These are phyloP conservation scores for Geotrypetes seraphini DNA, from an alignment of 2,797 vertebrate species.

Conservation along the genomic window DNA sequence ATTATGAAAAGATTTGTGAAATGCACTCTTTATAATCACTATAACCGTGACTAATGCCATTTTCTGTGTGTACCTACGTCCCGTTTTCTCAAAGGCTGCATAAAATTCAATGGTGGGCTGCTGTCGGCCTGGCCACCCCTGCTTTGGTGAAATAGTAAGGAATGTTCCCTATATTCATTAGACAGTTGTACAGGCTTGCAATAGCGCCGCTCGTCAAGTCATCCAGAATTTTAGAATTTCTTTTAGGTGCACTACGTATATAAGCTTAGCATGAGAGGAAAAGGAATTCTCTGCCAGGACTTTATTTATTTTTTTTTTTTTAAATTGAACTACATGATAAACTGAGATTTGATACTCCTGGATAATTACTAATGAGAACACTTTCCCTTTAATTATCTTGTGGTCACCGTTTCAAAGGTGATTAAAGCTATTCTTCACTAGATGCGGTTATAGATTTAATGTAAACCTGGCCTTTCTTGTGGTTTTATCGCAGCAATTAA, in stretches of 20 bases:
- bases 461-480: conserved; percentile 94
- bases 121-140: too few relatives aligned
- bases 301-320: too few relatives aligned
- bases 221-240: too few relatives aligned
- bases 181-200: conserved; percentile 25
- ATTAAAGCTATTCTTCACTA: conserved; percentile 77
- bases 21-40: too few relatives aligned
- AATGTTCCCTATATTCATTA: conserved; percentile 31
- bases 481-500: conserved; percentile 92
- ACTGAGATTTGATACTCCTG: conserved; percentile 60
- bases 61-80: too few relatives aligned
- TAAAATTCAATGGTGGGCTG: too few relatives aligned
- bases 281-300: conserved; percentile 27
- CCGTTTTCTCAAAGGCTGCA: too few relatives aligned
- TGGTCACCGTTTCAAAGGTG: conserved; percentile 85
- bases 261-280: conserved; percentile 16
- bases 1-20: too few relatives aligned
- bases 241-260: conserved; percentile 11
- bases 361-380: conserved; percentile 62
- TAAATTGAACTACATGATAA: conserved; percentile 46
- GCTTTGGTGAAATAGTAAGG: too few relatives aligned
- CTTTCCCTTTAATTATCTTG: conserved; percentile 95
- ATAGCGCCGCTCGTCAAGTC: too few relatives aligned
- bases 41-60: too few relatives aligned
- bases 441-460: conserved; percentile 88